These are phyloP conservation scores for Brachypodius melanocephalos DNA, from an alignment of 2,113 vertebrate genomes.

Conservation along the genomic window DNA sequence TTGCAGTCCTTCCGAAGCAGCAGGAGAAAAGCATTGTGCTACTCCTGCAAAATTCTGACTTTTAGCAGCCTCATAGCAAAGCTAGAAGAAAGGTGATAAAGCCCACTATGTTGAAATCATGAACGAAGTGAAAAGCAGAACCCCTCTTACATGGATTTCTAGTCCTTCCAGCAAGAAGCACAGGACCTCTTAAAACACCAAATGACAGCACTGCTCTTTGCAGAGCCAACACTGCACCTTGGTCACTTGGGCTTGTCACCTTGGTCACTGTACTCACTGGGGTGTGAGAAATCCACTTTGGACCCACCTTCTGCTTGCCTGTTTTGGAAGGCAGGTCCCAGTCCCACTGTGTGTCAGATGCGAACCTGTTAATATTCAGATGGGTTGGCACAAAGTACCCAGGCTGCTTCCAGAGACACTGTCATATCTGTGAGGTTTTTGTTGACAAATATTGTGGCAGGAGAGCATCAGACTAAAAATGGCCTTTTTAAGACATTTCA, in stretches of 20 bases:
- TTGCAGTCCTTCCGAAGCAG: background rate
- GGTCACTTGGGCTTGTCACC: background rate
- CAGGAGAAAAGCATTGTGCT: background rate
- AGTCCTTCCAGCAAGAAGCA: background rate
- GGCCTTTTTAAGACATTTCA: background rate
- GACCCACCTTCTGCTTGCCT: background rate
- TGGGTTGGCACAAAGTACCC: accelerated
- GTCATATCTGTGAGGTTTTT: accelerated
- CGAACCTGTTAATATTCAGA: background rate
- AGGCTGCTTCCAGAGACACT: background rate
- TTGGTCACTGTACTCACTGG: accelerated
- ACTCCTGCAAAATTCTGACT: background rate
- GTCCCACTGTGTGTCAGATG: too few relatives aligned
- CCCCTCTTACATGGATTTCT: background rate
- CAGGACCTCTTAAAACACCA: background rate
- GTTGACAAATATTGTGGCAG: background rate
- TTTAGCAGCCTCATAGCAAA: background rate
- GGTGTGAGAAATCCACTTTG: accelerated
- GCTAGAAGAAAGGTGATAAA: background rate
- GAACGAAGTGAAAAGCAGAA: background rate
- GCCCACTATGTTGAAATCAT: background rate
- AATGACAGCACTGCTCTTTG: background rate
- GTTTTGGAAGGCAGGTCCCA: background rate
- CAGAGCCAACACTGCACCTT: background rate
- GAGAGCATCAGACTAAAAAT: background rate